Evolutionary conservation across 2,113 vertebrate species (phyloP).

Genomic region (Corvus moneduloides): DNA sequence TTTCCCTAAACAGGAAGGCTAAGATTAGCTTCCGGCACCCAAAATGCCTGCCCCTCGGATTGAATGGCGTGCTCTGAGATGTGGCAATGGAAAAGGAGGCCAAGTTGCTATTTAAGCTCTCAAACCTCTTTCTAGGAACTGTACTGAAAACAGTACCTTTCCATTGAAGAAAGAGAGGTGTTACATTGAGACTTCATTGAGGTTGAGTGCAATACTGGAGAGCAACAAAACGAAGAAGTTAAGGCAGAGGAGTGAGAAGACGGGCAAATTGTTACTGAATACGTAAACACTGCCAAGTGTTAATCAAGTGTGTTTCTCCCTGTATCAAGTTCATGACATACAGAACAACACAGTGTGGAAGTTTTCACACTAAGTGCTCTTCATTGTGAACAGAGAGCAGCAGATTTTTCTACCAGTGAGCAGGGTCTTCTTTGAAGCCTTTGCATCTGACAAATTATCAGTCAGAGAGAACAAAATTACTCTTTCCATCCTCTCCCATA

Average conservation of each 20-base stretch:
- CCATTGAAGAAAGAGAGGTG: neutral
- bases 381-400: neutral
- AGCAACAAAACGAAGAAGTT: neutral
- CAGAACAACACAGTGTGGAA: neutral
- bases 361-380: neutral
- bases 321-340: neutral
- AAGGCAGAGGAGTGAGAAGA: neutral
- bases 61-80: rapidly evolving
- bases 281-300: neutral
- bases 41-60: neutral
- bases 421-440: neutral
- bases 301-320: neutral
- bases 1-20: neutral
- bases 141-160: neutral
- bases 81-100: neutral
- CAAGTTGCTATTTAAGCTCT: neutral
- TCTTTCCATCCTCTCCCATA: neutral
- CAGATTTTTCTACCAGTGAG: neutral
- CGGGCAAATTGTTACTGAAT: neutral
- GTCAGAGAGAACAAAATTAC: neutral
- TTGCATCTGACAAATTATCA: neutral
- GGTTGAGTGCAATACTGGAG: neutral
- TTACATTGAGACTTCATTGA: neutral
- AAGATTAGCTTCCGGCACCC: neutral
- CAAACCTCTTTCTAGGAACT: neutral